Evolutionary conservation across 1,140 invertebrate species (phyloP).

Genomic region (Drosophila oshimai): DNA sequence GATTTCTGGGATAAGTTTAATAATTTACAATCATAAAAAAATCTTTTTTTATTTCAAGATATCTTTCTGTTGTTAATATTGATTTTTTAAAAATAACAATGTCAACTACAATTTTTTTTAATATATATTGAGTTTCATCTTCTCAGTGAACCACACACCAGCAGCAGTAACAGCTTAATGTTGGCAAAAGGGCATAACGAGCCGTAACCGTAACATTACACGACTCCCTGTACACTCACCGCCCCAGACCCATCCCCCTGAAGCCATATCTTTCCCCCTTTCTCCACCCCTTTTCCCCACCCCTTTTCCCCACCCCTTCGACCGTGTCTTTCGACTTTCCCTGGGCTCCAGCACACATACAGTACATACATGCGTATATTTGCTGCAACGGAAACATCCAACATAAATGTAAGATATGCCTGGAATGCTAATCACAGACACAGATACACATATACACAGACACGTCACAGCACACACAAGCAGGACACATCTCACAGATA

Average conservation of each 20-base stretch:
- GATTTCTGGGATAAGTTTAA: no score
- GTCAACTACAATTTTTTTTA: background rate
- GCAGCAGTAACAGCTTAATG: constrained; percentile 52
- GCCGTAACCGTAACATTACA: constrained; percentile 78
- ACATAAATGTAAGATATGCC: constrained; percentile 79
- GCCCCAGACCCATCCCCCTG: background rate
- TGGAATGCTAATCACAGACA: constrained; percentile 75
- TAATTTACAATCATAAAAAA: no score
- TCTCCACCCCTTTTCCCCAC: background rate
- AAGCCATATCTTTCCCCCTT: background rate
- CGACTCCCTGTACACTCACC: constrained; percentile 38
- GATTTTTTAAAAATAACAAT: background rate
- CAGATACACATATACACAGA: constrained; percentile 10
- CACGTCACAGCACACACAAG: constrained; percentile 6
- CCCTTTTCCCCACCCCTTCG: background rate
- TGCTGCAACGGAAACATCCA: constrained; percentile 80
- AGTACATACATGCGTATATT: constrained; percentile 51
- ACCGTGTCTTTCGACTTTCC: background rate
- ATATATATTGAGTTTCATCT: background rate
- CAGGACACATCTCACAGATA: constrained; percentile 11
- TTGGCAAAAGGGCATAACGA: constrained; percentile 71
- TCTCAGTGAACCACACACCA: constrained; percentile 11
- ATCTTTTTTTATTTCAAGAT: no score
- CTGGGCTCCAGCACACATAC: background rate
- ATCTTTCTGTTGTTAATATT: no score